Evolutionary conservation across 2,888 invertebrate genomes (phyloP).

Genomic region (Cephus runcator): DNA sequence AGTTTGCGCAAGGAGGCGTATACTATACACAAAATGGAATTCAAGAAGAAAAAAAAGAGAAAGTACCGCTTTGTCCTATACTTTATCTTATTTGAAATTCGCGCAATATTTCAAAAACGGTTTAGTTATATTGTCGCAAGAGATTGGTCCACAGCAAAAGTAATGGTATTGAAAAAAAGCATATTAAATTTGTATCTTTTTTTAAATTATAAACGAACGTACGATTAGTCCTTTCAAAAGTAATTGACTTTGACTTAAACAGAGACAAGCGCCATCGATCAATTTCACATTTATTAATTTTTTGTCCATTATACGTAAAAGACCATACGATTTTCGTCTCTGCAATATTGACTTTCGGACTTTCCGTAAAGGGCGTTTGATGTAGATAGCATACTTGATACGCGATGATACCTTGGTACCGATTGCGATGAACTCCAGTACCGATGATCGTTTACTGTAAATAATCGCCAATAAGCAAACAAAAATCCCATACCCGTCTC

Average conservation of each 20-base stretch:
- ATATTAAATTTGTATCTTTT: background rate
- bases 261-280: constrained; percentile 10
- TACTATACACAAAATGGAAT: background rate
- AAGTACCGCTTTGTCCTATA: background rate
- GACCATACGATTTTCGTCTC: background rate
- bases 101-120: background rate
- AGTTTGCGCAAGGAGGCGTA: background rate
- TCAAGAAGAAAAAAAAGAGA: background rate
- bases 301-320: constrained; percentile 17
- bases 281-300: constrained; percentile 26
- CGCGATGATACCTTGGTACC: constrained; percentile 3
- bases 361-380: constrained; percentile 28
- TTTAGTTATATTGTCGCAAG: background rate
- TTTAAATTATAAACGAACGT: background rate
- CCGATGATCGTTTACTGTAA: constrained; percentile 48
- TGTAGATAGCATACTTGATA: constrained; percentile 39
- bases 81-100: background rate
- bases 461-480: constrained; percentile 56
- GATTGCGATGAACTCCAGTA: constrained; percentile 36
- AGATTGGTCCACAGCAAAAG: background rate
- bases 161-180: background rate
- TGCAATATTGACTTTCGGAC: constrained; percentile 3
- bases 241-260: background rate
- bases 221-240: background rate
- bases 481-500: constrained; percentile 41